Conservation (phyloP, 2,113 vertebrate species). For the Mirza zaza region DNA sequence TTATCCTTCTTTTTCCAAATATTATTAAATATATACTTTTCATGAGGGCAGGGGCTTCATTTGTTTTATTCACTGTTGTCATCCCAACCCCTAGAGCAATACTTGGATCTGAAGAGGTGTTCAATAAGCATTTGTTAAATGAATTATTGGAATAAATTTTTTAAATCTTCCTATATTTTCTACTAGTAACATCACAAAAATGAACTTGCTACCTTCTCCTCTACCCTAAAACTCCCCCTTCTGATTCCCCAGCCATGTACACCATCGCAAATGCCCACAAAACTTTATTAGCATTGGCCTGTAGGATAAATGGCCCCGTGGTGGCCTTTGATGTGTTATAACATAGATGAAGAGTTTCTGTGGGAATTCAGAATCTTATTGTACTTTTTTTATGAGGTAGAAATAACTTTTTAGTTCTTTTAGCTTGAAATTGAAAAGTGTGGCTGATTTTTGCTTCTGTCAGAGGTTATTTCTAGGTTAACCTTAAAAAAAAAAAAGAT, state of each 20-base stretch:
- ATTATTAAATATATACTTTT: not conserved
- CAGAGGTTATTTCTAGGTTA: constrained; percentile 67
- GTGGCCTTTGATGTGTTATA: constrained; percentile 56
- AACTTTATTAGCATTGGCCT: constrained; percentile 11
- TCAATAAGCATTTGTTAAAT: not conserved
- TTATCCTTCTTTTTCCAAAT: not conserved
- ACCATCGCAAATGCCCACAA: not conserved
- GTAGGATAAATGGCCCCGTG: constrained; percentile 32
- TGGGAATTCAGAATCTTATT: constrained; percentile 71
- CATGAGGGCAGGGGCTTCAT: not conserved
- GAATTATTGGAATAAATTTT: not conserved
- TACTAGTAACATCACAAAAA: constrained; percentile 1
- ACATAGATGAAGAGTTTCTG: constrained; percentile 60
- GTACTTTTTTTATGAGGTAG: constrained; percentile 72
- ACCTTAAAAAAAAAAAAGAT: constrained; percentile 1
- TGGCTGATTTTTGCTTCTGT: constrained; percentile 44
- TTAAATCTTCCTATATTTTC: not conserved
- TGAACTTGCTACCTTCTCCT: not conserved
- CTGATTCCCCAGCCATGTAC: accelerated
- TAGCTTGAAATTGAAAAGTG: constrained; percentile 66
- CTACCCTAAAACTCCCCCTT: not conserved
- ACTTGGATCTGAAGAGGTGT: not conserved
- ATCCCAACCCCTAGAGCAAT: not conserved
- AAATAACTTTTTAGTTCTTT: constrained; percentile 74
- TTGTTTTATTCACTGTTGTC: not conserved